Percentiles rank a stretch among this genome's conserved stretches.
Evolutionary conservation across 1,140 invertebrate species (phyloP).

Genomic region (Nymphalis io): DNA sequence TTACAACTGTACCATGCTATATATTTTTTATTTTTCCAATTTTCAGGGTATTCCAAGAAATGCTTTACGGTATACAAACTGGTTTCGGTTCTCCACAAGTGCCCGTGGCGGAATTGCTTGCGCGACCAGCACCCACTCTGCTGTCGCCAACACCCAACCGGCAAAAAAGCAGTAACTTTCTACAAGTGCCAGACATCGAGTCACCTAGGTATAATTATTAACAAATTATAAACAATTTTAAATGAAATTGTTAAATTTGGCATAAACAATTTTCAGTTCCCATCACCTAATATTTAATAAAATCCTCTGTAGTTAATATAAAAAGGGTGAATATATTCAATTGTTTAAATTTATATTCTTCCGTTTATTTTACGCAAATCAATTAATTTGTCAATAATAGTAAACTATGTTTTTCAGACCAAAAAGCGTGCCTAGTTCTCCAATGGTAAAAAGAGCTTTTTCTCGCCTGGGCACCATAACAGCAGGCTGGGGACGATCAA

Average conservation of each 20-base stretch:
- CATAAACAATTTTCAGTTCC: too few relatives aligned
- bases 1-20: background rate
- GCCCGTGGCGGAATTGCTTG: slow-evolving; percentile 92
- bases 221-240: too few relatives aligned
- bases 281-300: too few relatives aligned
- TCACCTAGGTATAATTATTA: slow-evolving; percentile 64
- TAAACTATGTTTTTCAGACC: slow-evolving; percentile 81
- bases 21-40: background rate
- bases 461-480: slow-evolving; percentile 93
- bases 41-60: slow-evolving; percentile 89
- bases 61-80: slow-evolving; percentile 96
- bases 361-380: too few relatives aligned
- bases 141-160: slow-evolving; percentile 88
- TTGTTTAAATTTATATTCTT: too few relatives aligned
- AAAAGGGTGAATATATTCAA: too few relatives aligned
- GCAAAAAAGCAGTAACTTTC: slow-evolving; percentile 94
- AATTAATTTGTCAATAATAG: too few relatives aligned
- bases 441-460: slow-evolving; percentile 96
- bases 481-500: slow-evolving; percentile 93
- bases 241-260: too few relatives aligned
- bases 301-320: too few relatives aligned
- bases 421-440: slow-evolving; percentile 95
- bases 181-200: slow-evolving; percentile 89
- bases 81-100: slow-evolving; percentile 96
- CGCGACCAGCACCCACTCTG: slow-evolving; percentile 90